Base-by-base conservation (phyloP, 2,113 vertebrate genomes). In the Otus sunia region DNA sequence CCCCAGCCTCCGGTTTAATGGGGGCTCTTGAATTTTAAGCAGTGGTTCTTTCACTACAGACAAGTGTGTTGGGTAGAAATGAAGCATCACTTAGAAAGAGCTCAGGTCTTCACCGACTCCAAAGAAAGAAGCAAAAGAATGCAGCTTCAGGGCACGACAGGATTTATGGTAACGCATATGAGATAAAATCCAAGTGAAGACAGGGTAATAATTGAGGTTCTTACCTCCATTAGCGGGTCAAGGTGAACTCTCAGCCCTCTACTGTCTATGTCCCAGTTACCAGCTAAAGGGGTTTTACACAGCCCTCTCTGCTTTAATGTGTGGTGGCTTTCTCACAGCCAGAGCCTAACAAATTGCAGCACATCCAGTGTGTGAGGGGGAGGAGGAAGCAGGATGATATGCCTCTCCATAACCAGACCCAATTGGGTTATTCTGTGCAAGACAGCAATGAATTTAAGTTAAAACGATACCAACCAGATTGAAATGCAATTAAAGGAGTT, bases 401-500 rank as follows among this genome's bases (percentile, higher is more conserved):
- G 56, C 73, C n/a, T 75, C 52, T 72, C 81, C 58, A 22, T 73
- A 90, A 68, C 60, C 81, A 88, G 77, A 85, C 81, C 43, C 62
- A 78, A 9, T 3, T 75, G 71, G 37, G 43, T 90, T 93, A 94
- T 88, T 90, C 43, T 52, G 58, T 36, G 21, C 71, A 79, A 88
- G 67, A 68, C 74, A 92, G 78, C 85, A 52, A 68, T 72, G 71
- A 82, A 86, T 90, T 86, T 47, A 50, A 79, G 85, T 86, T 94
- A 76, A 95, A 96, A 92, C 37, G 17, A 93, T 90, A 75, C 39
- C 81, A 90, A 75, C 26, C 66, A 86, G 78, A 60, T 8, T 86
- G 85, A 86, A 88, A 93, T 30, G 58, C 85, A 94, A 93, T 96
- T 93, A 92, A 87, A 85, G 20, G 41, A 78, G 56, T 71, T 62